Conservation (phyloP, 2,888 invertebrate genomes). For the Halictus ligatus region DNA sequence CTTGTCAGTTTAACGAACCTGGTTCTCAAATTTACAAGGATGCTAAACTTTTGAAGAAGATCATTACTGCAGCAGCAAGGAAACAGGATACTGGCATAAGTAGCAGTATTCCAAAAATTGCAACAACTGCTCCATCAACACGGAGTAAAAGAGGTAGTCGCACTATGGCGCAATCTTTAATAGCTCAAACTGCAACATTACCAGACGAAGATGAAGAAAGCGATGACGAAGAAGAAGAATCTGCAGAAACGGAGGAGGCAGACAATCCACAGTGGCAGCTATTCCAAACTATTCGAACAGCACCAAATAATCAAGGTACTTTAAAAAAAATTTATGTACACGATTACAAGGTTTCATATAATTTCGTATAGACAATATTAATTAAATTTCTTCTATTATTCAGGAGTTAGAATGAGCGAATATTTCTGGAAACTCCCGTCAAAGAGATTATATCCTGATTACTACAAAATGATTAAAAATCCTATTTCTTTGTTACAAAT, state of each 20-base stretch:
- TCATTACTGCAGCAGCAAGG: constrained; percentile 84
- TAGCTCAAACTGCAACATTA: constrained; percentile 87
- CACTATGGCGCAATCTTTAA: constrained; percentile 85
- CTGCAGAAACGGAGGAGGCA: constrained; percentile 84
- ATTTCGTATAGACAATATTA: not conserved
- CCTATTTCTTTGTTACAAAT: constrained; percentile 98
- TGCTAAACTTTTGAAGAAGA: constrained; percentile 94
- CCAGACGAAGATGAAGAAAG: constrained; percentile 88
- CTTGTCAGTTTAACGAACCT: constrained; percentile 98
- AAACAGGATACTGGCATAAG: constrained; percentile 79
- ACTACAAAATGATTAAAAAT: constrained; percentile 98
- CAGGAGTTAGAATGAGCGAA: constrained; percentile 93
- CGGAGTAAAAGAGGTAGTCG: constrained; percentile 82
- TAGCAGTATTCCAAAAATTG: constrained; percentile 73
- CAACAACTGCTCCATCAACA: constrained; percentile 78
- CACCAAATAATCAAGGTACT: constrained; percentile 86
- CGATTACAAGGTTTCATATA: not conserved
- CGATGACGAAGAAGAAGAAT: constrained; percentile 87
- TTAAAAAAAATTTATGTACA: not conserved
- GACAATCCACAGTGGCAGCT: constrained; percentile 96
- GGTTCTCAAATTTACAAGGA: constrained; percentile 98
- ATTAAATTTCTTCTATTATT: constrained; percentile 1
- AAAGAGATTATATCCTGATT: constrained; percentile 96
- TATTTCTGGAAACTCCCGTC: constrained; percentile 97
- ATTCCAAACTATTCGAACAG: constrained; percentile 92